Percentiles rank a stretch among this genome's conserved stretches.
Evolutionary conservation across 2,888 invertebrate species (phyloP).

Genomic region (Leucoma salicis): DNA sequence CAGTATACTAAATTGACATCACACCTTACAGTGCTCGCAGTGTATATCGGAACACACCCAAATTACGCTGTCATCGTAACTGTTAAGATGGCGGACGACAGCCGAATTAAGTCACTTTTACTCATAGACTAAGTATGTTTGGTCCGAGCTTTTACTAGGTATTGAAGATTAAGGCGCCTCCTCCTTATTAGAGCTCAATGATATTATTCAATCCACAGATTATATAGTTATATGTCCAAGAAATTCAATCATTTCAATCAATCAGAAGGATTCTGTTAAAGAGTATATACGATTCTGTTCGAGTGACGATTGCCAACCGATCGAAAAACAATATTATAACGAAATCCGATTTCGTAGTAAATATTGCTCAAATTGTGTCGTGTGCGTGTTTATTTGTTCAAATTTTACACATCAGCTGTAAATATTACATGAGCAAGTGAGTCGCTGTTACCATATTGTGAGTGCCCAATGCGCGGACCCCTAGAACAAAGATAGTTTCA

Average conservation of each 20-base stretch:
- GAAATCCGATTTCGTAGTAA: conserved; percentile 36
- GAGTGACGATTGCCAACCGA: conserved; percentile 54
- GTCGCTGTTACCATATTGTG: conserved; percentile 54
- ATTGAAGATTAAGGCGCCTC: too few species aligned
- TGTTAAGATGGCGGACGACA: too few species aligned
- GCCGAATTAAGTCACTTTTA: too few species aligned
- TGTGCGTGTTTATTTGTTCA: conserved; percentile 38
- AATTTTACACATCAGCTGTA: conserved; percentile 38
- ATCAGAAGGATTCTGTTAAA: conserved; percentile 38
- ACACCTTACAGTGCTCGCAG: too few species aligned
- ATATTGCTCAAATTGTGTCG: conserved; percentile 42
- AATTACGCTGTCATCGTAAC: too few species aligned
- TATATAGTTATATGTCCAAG: too few species aligned
- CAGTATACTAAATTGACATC: too few species aligned
- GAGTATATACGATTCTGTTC: neutral
- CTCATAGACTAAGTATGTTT: too few species aligned
- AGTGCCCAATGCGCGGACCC: conserved; percentile 36
- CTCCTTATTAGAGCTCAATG: too few species aligned
- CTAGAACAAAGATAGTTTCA: conserved; percentile 47
- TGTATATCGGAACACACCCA: too few species aligned
- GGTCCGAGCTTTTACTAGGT: too few species aligned
- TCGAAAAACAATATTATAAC: conserved; percentile 42
- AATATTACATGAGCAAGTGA: conserved; percentile 43
- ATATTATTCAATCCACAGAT: too few species aligned
- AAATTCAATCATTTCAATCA: conserved; percentile 38